A percentile compares a stretch with the other conserved stretches of the same genome.
These are phyloP conservation scores for Drosophila greeni DNA, from an alignment of 2,888 invertebrate species.

Conservation along the genomic window DNA sequence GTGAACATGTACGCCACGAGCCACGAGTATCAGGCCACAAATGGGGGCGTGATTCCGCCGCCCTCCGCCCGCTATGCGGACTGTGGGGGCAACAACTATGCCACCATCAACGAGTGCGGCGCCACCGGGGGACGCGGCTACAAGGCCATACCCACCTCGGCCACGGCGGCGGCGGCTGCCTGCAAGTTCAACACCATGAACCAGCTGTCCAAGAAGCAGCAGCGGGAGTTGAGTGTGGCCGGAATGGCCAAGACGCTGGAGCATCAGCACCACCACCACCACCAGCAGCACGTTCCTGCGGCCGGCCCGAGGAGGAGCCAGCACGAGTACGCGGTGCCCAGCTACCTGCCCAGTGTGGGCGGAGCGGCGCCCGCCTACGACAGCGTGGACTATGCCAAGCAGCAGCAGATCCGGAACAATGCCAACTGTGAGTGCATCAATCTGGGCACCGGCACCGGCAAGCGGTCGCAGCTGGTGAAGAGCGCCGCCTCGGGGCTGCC, in stretches of 20 bases:
- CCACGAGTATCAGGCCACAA: conserved; percentile 69
- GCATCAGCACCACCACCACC: conserved; percentile 70
- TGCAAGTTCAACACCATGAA: conserved; percentile 77
- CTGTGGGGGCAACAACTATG: conserved; percentile 76
- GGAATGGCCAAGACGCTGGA: conserved; percentile 73
- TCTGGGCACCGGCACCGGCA: conserved; percentile 51
- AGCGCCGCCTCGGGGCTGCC: conserved; percentile 54
- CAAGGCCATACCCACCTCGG: conserved; percentile 73
- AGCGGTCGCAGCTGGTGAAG: conserved; percentile 42
- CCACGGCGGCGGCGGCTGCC: conserved; percentile 71
- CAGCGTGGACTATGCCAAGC: conserved; percentile 73
- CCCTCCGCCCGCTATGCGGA: conserved; percentile 69
- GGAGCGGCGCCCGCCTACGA: conserved; percentile 66
- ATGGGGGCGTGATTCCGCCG: conserved; percentile 28
- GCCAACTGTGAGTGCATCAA: conserved; percentile 69
- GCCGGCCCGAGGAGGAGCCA: conserved; percentile 73
- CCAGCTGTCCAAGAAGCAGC: conserved; percentile 70
- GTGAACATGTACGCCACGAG: conserved; percentile 86
- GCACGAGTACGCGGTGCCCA: conserved; percentile 78
- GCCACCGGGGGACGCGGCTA: conserved; percentile 63
- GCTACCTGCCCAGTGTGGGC: conserved; percentile 59
- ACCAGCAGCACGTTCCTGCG: no score
- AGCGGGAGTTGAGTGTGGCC: conserved; percentile 54
- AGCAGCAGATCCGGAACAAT: conserved; percentile 58
- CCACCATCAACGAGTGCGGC: conserved; percentile 77